Evolutionary conservation across 2,888 invertebrate genomes (phyloP).

Genomic region (Callyntrura guangdongensis): DNA sequence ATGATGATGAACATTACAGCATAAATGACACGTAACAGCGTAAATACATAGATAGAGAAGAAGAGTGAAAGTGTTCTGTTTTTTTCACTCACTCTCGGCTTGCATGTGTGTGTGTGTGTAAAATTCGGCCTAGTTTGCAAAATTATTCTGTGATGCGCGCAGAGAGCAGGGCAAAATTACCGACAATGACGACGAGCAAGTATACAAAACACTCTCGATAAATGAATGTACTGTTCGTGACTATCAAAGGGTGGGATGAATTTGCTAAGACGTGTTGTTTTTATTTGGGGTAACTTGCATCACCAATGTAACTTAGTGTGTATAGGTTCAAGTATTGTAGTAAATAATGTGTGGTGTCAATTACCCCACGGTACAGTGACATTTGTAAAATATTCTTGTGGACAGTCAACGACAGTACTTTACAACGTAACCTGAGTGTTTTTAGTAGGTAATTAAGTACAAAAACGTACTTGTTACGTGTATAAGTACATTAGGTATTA

Average conservation of each 20-base stretch:
- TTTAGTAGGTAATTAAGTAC: too few species aligned
- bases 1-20: conserved; percentile 40
- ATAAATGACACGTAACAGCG: conserved; percentile 48
- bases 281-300: too few species aligned
- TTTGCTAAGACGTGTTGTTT: too few species aligned
- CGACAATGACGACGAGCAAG: not conserved
- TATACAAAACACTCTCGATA: too few species aligned
- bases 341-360: too few species aligned
- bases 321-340: too few species aligned
- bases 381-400: too few species aligned
- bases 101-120: conserved; percentile 3
- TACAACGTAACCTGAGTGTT: too few species aligned
- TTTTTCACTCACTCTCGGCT: conserved; percentile 15
- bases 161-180: not conserved
- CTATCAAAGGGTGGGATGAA: too few species aligned
- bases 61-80: conserved; percentile 85
- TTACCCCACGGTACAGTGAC: too few species aligned
- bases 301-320: too few species aligned
- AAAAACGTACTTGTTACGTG: not conserved
- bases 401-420: too few species aligned
- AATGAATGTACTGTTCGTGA: not conserved
- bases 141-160: conserved; percentile 57
- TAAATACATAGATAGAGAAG: conserved; percentile 36
- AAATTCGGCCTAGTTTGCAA: conserved; percentile 84
- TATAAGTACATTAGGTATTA: not conserved